Evolutionary conservation across 2,888 invertebrate species (phyloP).

Genomic region (Phragmatobia fuliginosa): DNA sequence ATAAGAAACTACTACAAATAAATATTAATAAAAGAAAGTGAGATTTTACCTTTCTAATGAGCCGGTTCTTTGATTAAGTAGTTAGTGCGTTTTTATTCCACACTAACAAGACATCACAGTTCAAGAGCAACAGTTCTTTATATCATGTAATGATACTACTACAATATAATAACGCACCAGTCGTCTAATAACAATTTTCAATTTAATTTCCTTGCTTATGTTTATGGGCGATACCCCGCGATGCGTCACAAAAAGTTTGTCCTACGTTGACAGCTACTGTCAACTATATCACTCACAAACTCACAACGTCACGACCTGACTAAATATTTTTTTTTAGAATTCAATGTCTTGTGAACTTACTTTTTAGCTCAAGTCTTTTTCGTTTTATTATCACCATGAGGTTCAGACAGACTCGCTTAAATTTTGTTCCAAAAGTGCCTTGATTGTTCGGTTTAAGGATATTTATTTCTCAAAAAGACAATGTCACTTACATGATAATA

Average conservation of each 20-base stretch:
- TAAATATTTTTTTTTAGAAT: not conserved
- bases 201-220: constrained; percentile 41
- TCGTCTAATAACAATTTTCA: no score
- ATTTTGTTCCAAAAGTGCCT: no score
- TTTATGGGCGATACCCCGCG: constrained; percentile 53
- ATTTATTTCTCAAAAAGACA: no score
- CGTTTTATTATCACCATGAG: no score
- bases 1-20: constrained; percentile 1
- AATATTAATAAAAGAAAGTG: constrained; percentile 40
- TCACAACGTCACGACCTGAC: not conserved
- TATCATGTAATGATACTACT: not conserved
- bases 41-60: constrained; percentile 45
- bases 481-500: no score
- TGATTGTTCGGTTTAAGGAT: no score
- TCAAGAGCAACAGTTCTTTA: constrained; percentile 1
- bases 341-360: not conserved
- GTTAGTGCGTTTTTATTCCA: constrained; percentile 26
- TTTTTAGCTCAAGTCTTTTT: not conserved
- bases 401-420: no score
- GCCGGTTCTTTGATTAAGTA: constrained; percentile 50
- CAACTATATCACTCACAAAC: constrained; percentile 6
- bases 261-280: constrained; percentile 37
- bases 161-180: constrained; percentile 21
- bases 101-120: constrained; percentile 40
- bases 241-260: constrained; percentile 56